phyloP scores from a whole-genome alignment of 2,797 vertebrate species.

The Betta splendens region DNA sequence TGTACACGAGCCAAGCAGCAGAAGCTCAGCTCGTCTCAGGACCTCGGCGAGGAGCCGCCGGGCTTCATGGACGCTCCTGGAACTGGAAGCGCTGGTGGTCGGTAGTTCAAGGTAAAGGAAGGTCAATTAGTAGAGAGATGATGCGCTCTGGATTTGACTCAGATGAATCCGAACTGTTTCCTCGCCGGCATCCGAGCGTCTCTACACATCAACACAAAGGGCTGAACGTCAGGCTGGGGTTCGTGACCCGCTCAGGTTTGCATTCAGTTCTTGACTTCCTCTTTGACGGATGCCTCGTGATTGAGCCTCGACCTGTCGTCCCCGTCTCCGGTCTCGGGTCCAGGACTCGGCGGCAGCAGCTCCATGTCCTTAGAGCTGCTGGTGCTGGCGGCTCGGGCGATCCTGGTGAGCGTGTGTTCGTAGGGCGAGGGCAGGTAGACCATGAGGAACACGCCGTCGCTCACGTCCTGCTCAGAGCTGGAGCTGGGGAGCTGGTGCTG shows the following conservation, averaged over 20 bases:
- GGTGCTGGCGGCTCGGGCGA: constrained; percentile 73
- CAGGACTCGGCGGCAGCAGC: constrained; percentile 55
- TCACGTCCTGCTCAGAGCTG: constrained; percentile 67
- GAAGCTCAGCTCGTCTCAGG: too few species aligned
- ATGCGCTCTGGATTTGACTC: too few species aligned
- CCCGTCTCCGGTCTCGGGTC: constrained; percentile 37
- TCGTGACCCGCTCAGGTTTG: too few species aligned
- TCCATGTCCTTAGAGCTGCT: constrained; percentile 74
- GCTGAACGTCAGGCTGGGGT: too few species aligned
- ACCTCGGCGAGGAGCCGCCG: too few species aligned
- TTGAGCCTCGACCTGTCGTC: constrained; percentile 13
- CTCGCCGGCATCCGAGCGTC: not conserved
- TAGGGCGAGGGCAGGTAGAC: constrained; percentile 85
- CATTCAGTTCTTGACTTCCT: constrained; percentile 32
- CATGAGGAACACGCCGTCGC: constrained; percentile 77
- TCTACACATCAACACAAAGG: constrained; percentile 1
- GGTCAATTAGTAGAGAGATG: too few species aligned
- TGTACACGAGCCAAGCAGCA: too few species aligned
- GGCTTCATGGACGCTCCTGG: too few species aligned
- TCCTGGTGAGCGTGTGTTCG: constrained; percentile 85
- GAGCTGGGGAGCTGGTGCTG: constrained; percentile 51
- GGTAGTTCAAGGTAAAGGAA: too few species aligned
- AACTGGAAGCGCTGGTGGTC: too few species aligned
- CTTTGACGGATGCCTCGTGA: not conserved
- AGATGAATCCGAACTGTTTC: too few species aligned